These are phyloP conservation scores for Sphecodes monilicornis DNA, from an alignment of 2,888 invertebrate species.

Conservation along the genomic window DNA sequence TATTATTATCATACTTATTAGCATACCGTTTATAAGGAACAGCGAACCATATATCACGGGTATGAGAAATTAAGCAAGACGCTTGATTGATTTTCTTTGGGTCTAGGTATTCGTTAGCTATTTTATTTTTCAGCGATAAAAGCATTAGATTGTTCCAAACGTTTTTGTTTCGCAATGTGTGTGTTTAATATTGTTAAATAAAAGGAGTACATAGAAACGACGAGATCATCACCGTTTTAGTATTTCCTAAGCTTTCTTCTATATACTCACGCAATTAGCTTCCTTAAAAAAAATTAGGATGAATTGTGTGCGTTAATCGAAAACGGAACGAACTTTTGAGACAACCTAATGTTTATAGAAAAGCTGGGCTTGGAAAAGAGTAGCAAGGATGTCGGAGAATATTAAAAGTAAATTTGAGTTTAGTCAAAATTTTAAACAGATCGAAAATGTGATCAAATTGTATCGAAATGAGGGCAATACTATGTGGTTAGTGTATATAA, in stretches of 20 bases:
- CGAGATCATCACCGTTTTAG: neutral
- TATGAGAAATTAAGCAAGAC: neutral
- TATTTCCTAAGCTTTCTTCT: neutral
- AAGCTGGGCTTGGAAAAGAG: neutral
- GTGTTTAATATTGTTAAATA: neutral
- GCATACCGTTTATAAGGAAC: constrained; percentile 8
- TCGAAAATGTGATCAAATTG: neutral
- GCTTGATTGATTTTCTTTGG: neutral
- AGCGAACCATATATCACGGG: neutral
- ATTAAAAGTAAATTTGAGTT: neutral
- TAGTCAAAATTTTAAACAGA: no score
- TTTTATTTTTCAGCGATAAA: neutral
- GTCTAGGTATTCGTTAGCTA: neutral
- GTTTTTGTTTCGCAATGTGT: neutral
- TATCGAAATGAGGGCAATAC: neutral
- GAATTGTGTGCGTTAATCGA: neutral
- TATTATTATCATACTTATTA: constrained; percentile 39
- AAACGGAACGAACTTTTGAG: neutral
- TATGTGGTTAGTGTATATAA: neutral
- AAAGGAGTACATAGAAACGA: neutral
- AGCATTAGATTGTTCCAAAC: no score
- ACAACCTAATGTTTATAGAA: neutral
- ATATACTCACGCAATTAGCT: neutral
- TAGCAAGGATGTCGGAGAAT: neutral
- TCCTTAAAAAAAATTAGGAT: neutral